Conservation (phyloP, 2,888 invertebrate species). For the Synergus japonicus region DNA sequence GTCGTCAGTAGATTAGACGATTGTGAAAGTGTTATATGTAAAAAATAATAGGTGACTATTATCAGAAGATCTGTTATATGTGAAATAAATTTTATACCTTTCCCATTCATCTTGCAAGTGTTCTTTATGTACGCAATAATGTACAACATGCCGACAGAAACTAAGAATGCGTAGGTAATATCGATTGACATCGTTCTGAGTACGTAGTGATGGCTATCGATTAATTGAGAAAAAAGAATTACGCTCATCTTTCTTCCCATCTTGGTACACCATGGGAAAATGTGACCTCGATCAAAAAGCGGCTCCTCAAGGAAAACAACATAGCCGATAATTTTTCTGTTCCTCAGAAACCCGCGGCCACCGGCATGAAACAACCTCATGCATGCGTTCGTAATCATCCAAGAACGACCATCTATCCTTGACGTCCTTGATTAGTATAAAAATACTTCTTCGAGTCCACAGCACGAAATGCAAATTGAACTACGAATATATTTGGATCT, state of each 20-base stretch:
- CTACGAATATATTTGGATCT: neutral
- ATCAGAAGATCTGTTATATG: neutral
- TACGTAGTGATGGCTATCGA: conserved; percentile 22
- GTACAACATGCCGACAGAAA: conserved; percentile 11
- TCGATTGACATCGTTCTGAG: conserved; percentile 31
- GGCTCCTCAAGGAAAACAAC: conserved; percentile 65
- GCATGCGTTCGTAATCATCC: conserved; percentile 10
- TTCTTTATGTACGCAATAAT: conserved; percentile 1
- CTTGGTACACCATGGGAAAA: conserved; percentile 28
- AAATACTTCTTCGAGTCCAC: neutral
- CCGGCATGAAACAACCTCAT: conserved; percentile 32
- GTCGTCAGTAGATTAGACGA: neutral
- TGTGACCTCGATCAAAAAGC: conserved; percentile 55
- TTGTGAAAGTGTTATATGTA: neutral
- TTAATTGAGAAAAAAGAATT: conserved; percentile 12
- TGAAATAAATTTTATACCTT: neutral
- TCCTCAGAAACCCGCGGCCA: conserved; percentile 40
- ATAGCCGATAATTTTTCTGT: conserved; percentile 59
- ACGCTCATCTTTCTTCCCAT: neutral
- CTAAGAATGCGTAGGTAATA: conserved; percentile 22
- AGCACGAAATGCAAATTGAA: neutral
- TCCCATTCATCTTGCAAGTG: neutral
- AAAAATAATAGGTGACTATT: neutral
- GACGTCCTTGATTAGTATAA: neutral
- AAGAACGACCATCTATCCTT: neutral